Base-by-base conservation (phyloP, 2,888 invertebrate genomes). In the Anthophora plumipes region DNA sequence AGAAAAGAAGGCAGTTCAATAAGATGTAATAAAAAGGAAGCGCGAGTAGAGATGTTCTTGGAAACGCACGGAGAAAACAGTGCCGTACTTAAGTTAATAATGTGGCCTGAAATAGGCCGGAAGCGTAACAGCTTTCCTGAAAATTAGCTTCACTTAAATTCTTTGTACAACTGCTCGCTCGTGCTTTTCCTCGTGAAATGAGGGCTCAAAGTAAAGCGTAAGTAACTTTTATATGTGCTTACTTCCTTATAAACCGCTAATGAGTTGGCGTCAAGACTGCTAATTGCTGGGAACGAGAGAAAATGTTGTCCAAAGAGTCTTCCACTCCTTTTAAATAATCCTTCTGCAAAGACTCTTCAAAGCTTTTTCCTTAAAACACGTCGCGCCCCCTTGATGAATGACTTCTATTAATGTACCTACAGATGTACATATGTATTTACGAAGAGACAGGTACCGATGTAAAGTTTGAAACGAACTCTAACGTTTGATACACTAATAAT, bases 71-170 rank as follows among this genome's bases (percentile, higher is more conserved):
- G 46, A 59, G 60, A 43, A 69, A 80, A 67, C 50, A 60, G 50
- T 25, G 68, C 55, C 57, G 71, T 80, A 63, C 73, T 84, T 71
- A 54, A 74, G 76, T 68, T 82, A 77, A 77, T 85, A 85, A 85
- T 48, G 67, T 25, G 68, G 74, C 46, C 43, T 54, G 63, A 73
- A 86, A 77, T 80, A 82, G 63, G 70, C 78, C 70, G 64, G 59
- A 60, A 81, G 64, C 67, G 68, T 80, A 80, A 84, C 73, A 79
- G 84, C 80, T 85, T 78, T 77, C 61, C 67, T 79, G 79, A 61
- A 84, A 89, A 89, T 90, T 87, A 88, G 85, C 85, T 82, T 80
- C 84, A 77, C 88, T 89, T 84, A 85, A 88, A 88, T 85, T 85
- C 85, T 85, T 55, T 77, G 73, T 75, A 73, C 83, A 66, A 63